phyloP scores from a whole-genome alignment of 2,797 vertebrate genomes.

The Pelobates cultripes region DNA sequence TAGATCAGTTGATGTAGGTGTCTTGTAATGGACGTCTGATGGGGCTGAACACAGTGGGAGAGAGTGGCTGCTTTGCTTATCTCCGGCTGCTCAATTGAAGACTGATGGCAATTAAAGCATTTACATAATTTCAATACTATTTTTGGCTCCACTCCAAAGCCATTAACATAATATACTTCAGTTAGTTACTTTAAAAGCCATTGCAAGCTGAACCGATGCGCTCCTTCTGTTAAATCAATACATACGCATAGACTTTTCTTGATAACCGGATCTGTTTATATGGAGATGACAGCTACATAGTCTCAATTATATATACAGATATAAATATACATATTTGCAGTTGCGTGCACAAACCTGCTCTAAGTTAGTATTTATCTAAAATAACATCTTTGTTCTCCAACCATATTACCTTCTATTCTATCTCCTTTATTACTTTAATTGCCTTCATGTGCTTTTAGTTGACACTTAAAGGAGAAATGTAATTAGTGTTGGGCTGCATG shows the following conservation, averaged over 20 bases:
- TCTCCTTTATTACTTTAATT: no score
- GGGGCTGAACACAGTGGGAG: slow-evolving; percentile 29
- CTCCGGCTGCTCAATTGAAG: slow-evolving; percentile 26
- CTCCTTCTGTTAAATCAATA: neutral
- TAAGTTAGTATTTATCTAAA: neutral
- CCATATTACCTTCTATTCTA: neutral
- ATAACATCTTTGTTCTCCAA: neutral
- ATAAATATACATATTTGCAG: neutral
- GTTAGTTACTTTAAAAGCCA: slow-evolving; percentile 27
- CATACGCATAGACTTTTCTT: neutral
- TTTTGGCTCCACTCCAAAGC: slow-evolving; percentile 12
- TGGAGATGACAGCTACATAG: neutral
- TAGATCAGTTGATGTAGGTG: slow-evolving; percentile 15
- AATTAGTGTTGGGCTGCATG: no score
- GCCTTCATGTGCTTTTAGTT: no score
- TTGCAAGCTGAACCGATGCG: slow-evolving; percentile 8
- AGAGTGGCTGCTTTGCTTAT: slow-evolving; percentile 13
- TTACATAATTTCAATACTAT: slow-evolving; percentile 44
- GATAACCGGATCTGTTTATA: neutral
- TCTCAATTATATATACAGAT: neutral
- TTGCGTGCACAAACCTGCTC: neutral
- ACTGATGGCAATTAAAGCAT: slow-evolving; percentile 44
- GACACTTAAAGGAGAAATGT: no score
- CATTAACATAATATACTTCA: slow-evolving; percentile 47
- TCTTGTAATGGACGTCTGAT: slow-evolving; percentile 1